A percentile compares a stretch with the other conserved stretches of the same genome.
Conservation (phyloP, 2,797 vertebrate genomes). For the Cynopterus sphinx region DNA sequence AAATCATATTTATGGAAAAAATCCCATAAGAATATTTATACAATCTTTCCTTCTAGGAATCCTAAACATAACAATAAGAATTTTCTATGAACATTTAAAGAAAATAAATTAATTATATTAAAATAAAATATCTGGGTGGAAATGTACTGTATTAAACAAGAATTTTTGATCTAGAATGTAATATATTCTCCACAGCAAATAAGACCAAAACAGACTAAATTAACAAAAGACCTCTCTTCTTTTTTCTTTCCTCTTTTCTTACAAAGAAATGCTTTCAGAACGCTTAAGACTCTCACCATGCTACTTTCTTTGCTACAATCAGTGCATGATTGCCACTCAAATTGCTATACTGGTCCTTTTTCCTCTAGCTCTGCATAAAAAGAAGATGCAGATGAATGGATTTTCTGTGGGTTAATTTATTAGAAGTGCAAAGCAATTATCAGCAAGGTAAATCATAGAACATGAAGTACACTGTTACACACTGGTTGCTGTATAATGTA, state of each 20-base stretch:
- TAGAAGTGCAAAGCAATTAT: conserved; percentile 83
- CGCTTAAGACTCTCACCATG: conserved; percentile 64
- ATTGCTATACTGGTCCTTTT: conserved; percentile 78
- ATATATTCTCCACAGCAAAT: conserved; percentile 57
- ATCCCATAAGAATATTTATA: background rate
- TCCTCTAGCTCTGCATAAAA: conserved; percentile 78
- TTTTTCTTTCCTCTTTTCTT: conserved; percentile 66
- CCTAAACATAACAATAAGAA: conserved; percentile 54
- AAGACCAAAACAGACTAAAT: conserved; percentile 66
- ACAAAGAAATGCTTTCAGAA: conserved; percentile 72
- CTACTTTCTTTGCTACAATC: conserved; percentile 74
- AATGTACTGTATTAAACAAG: conserved; percentile 6
- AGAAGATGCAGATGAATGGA: conserved; percentile 80
- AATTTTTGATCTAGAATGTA: conserved; percentile 58
- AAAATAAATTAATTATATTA: conserved; percentile 54
- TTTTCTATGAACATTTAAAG: conserved; percentile 56
- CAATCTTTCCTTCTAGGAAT: background rate
- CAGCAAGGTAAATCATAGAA: conserved; percentile 85
- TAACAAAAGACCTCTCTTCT: conserved; percentile 63
- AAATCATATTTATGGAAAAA: conserved; percentile 33
- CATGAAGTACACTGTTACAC: conserved; percentile 81
- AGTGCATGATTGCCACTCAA: conserved; percentile 78
- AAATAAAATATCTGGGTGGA: conserved; percentile 50
- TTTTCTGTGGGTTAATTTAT: conserved; percentile 83
- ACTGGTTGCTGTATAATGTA: conserved; percentile 77